Evolutionary conservation across 1,140 invertebrate genomes (phyloP), one percentile per base, ranked within the genome.

Genomic region (Lasioglossum albipes): DNA sequence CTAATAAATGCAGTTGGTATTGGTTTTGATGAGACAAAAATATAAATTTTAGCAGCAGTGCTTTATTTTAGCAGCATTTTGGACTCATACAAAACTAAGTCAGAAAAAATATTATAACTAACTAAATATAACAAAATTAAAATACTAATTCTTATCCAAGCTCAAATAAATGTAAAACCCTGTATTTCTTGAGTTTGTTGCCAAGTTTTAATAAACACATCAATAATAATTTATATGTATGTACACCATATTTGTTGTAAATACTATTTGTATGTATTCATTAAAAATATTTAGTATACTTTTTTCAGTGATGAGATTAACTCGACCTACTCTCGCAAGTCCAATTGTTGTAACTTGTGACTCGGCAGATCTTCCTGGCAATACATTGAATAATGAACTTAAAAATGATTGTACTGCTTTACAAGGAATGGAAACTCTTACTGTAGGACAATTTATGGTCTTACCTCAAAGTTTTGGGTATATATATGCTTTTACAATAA

Each of bases 401-500:
- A 95, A 96, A 88, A 95, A 95, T 87, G 97, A 98, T 93, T 95
- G 96, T 54, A 96, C 96, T 41, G 93, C 96, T 79, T 95, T 97
- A 0, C 94, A 95, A 81, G 96, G 96, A 67, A 95, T 97, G 89
- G 97, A 98, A 93, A 96, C 96, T 2, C 94, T 98, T 82, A 96
- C 96, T 13, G 94, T 97, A 76, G 97, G 97, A 27, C 96, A 98
- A 86, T 97, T 98, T 92, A 94, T 99, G 80, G 94, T 99, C 52
- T 93, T 99, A 42, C 98, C 99, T 59, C 98, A 99, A 94, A 98
- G 97, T 92, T 99, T 99, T 94, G 98, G 96, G 98, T 93, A 96
- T 95, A 41, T 75, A 69, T 54, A 74, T 66, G 45, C 45, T 22
- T 49, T 54, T 27, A n/a, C 20, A 66, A 9, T 3, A 66, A 42